phyloP scores from a whole-genome alignment of 2,113 vertebrate genomes.

The Gopherus flavomarginatus region DNA sequence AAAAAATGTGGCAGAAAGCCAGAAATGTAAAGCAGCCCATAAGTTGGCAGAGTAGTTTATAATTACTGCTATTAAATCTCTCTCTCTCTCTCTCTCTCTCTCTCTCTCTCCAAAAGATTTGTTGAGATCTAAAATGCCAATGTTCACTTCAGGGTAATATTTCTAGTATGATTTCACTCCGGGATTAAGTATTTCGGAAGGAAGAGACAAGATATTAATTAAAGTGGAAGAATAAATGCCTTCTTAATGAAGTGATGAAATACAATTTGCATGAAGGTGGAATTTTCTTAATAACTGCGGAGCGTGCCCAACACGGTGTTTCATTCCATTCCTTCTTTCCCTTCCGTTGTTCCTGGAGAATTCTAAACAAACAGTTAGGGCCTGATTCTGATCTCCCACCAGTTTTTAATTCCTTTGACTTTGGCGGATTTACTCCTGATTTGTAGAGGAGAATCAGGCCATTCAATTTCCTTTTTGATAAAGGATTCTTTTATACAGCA shows the following conservation, averaged over 20 bases:
- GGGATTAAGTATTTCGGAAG: constrained; percentile 80
- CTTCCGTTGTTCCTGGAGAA: constrained; percentile 44
- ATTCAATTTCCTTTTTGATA: background rate
- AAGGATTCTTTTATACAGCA: background rate
- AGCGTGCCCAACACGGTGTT: constrained; percentile 33
- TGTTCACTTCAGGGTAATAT: constrained; percentile 75
- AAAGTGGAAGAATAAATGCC: constrained; percentile 75
- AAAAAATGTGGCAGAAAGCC: constrained; percentile 72
- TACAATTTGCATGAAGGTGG: constrained; percentile 77
- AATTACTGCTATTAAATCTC: constrained; percentile 83
- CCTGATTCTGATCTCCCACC: background rate
- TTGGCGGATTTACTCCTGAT: background rate
- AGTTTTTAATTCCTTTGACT: background rate
- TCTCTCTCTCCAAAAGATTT: constrained; percentile 77
- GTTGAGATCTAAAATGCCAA: constrained; percentile 74
- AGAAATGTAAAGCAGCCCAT: constrained; percentile 81
- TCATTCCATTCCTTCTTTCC: constrained; percentile 17
- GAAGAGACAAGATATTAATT: constrained; percentile 82
- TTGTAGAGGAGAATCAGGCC: constrained; percentile 3
- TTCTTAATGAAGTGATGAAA: constrained; percentile 81
- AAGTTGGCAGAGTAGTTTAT: constrained; percentile 82
- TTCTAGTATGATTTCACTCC: constrained; percentile 78
- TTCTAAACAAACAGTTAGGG: constrained; percentile 49
- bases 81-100: no score
- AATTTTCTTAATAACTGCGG: constrained; percentile 63